A percentile compares a stretch with the other conserved stretches of the same genome.
phyloP scores from a whole-genome alignment of 1,140 invertebrate species.

The Drosophila pectinifera region DNA sequence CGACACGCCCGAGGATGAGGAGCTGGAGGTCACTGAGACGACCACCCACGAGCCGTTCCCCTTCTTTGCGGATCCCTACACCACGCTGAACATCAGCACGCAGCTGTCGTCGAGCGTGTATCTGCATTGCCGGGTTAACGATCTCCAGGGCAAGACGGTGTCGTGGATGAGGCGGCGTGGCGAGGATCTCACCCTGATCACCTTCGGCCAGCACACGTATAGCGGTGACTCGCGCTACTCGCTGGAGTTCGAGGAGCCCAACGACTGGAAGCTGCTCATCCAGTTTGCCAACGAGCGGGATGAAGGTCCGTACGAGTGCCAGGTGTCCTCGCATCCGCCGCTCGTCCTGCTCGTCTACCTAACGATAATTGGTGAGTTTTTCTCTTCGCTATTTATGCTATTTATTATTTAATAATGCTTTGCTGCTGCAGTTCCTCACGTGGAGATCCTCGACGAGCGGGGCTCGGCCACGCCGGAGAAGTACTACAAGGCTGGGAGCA shows the following conservation, averaged over 20 bases:
- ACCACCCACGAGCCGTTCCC: conserved; percentile 87
- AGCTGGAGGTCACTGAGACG: conserved; percentile 82
- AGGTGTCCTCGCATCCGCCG: conserved; percentile 92
- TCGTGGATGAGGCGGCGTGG: conserved; percentile 91
- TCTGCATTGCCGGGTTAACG: conserved; percentile 90
- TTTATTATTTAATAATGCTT: not conserved
- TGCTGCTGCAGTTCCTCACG: conserved; percentile 90
- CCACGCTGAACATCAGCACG: conserved; percentile 88
- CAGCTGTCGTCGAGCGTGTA: conserved; percentile 88
- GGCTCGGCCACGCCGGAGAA: conserved; percentile 92
- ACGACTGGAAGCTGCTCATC: conserved; percentile 91
- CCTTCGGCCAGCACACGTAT: conserved; percentile 91
- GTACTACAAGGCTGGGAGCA: conserved; percentile 94
- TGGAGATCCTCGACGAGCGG: conserved; percentile 93
- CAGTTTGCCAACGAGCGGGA: conserved; percentile 90
- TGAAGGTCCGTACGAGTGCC: conserved; percentile 92
- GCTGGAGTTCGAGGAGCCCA: conserved; percentile 90
- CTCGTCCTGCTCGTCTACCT: conserved; percentile 90
- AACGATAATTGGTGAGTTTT: conserved; percentile 89
- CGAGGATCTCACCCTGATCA: conserved; percentile 90
- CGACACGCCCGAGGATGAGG: conserved; percentile 85
- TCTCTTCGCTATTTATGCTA: not conserved
- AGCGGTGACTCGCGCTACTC: conserved; percentile 92
- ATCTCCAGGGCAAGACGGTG: conserved; percentile 91
- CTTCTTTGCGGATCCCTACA: conserved; percentile 87